Conservation (phyloP, 2,888 invertebrate species). For the Plebejus argus region DNA sequence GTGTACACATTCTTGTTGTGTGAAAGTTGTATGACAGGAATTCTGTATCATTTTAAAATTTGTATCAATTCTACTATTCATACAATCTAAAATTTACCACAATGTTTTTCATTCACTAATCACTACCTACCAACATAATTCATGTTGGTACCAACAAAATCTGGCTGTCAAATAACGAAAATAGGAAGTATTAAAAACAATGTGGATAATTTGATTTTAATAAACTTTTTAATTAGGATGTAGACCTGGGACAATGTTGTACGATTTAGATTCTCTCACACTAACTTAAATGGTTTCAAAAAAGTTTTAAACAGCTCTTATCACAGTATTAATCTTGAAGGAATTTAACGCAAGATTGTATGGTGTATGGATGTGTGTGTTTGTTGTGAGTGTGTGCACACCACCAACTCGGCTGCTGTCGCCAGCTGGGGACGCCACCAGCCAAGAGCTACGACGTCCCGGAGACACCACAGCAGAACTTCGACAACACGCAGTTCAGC, state of each 20-base stretch:
- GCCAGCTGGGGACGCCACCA: slow-evolving; percentile 53
- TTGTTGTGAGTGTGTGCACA: slow-evolving; percentile 55
- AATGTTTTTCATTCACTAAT: too few species aligned
- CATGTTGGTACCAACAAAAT: too few species aligned
- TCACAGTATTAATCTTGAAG: background rate
- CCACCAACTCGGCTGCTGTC: slow-evolving; percentile 58
- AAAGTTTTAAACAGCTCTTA: background rate
- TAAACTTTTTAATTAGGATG: too few species aligned
- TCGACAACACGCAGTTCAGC: slow-evolving; percentile 39
- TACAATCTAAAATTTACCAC: too few species aligned
- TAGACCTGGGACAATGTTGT: background rate
- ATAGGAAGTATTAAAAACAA: too few species aligned
- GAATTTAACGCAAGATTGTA: slow-evolving; percentile 3
- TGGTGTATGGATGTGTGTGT: slow-evolving; percentile 43
- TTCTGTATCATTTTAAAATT: background rate
- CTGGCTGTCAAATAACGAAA: background rate
- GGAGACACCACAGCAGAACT: slow-evolving; percentile 25
- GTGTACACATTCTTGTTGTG: slow-evolving; percentile 44
- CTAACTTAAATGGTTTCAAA: background rate
- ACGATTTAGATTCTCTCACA: background rate
- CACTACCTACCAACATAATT: too few species aligned
- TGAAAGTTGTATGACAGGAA: slow-evolving; percentile 37
- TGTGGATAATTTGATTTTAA: too few species aligned
- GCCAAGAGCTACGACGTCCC: slow-evolving; percentile 33
- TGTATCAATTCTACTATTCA: background rate